Percentiles rank a stretch among this genome's conserved stretches.
phyloP scores from a whole-genome alignment of 1,140 invertebrate genomes.

The Diachasmimorpha longicaudata region DNA sequence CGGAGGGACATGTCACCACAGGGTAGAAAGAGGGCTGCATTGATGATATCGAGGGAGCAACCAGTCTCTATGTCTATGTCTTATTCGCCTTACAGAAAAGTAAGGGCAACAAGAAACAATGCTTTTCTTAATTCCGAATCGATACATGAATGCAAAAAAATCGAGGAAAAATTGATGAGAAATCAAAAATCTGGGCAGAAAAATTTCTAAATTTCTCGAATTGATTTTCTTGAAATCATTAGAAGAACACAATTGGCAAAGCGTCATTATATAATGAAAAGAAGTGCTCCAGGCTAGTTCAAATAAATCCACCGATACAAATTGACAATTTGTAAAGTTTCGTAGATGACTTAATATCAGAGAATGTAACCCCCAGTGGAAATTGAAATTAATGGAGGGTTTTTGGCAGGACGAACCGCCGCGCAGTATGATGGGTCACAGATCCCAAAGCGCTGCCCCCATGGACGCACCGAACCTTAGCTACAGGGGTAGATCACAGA shows the following conservation, averaged over 20 bases:
- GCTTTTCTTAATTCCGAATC: too few relatives aligned
- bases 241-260: too few relatives aligned
- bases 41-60: constrained; percentile 68
- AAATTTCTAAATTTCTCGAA: too few relatives aligned
- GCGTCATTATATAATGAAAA: too few relatives aligned
- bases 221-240: too few relatives aligned
- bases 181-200: too few relatives aligned
- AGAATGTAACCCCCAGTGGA: neutral
- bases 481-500: constrained; percentile 70
- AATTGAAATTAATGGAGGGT: neutral
- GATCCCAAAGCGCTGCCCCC: constrained; percentile 78
- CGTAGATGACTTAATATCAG: neutral
- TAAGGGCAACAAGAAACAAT: constrained; percentile 35
- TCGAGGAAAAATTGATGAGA: too few relatives aligned
- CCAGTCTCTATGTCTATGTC: constrained; percentile 55
- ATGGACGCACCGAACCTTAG: constrained; percentile 69
- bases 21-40: constrained; percentile 72
- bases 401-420: constrained; percentile 58
- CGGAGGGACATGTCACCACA: constrained; percentile 81
- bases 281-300: neutral
- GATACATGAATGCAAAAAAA: too few relatives aligned
- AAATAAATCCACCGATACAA: neutral
- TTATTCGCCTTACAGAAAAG: constrained; percentile 60
- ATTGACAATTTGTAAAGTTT: neutral
- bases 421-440: constrained; percentile 63